phyloP scores from a whole-genome alignment of 2,113 vertebrate species.

The Ascaphus truei region DNA sequence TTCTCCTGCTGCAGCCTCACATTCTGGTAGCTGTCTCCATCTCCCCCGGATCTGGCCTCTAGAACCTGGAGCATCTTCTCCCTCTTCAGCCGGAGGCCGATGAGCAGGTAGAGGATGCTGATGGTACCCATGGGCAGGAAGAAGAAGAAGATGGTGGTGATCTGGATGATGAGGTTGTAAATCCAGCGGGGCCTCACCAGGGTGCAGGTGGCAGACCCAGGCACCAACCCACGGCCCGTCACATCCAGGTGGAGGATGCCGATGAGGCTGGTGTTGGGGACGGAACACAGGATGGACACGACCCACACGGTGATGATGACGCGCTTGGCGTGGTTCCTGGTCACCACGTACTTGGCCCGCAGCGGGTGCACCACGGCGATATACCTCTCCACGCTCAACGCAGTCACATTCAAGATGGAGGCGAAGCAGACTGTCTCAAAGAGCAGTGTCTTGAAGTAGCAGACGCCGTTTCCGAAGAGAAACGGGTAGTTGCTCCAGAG shows the following conservation, averaged over 20 bases:
- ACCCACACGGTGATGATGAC: constrained; percentile 79
- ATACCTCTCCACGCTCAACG: constrained; percentile 87
- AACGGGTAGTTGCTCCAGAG: constrained; percentile 92
- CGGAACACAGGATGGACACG: constrained; percentile 73
- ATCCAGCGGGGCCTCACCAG: constrained; percentile 69
- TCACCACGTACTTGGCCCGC: constrained; percentile 82
- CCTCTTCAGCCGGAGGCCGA: constrained; percentile 73
- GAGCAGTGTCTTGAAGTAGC: constrained; percentile 85
- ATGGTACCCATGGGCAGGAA: constrained; percentile 85
- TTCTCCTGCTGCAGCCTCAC: constrained; percentile 58
- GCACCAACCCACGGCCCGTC: constrained; percentile 53
- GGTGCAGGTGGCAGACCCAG: constrained; percentile 67
- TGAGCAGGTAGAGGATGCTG: constrained; percentile 83
- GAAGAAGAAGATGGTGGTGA: constrained; percentile 85
- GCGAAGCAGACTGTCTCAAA: constrained; percentile 90
- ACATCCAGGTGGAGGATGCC: constrained; percentile 63
- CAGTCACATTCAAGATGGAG: constrained; percentile 88
- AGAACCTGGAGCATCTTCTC: constrained; percentile 69
- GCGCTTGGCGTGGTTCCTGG: constrained; percentile 73
- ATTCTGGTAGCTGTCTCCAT: constrained; percentile 46
- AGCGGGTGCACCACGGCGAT: constrained; percentile 88
- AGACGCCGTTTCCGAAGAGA: constrained; percentile 74
- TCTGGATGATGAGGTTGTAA: constrained; percentile 84
- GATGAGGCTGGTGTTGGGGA: constrained; percentile 91
- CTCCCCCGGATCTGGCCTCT: constrained; percentile 48